Base-by-base conservation (phyloP, 2,888 invertebrate genomes). In the Oxytorus armatus region DNA sequence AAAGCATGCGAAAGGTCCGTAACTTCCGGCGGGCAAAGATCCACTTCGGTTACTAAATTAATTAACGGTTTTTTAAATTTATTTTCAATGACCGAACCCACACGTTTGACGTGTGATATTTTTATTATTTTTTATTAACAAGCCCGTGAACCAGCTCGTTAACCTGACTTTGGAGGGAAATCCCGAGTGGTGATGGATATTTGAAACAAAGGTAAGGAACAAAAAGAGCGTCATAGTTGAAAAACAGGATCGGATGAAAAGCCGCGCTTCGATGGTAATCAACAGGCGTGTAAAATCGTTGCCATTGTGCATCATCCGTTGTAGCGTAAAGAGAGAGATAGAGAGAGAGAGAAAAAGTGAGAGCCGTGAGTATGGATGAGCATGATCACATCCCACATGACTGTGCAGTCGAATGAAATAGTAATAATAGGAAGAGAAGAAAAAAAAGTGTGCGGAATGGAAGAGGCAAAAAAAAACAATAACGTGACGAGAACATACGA, bases 261-360 rank as follows among this genome's bases (percentile, higher is more conserved):
- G n/a, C n/a, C n/a, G 14, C 42, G 44, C 33, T 61, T 11, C 51
- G 39, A n/a, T 36, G 47, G 47, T 66, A 33, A 79, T 29, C 59
- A 72, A 66, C 65, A 66, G 59, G 57, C 70, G 66, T 72, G 66
- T 57, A 65, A 79, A 79, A 79, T 79, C 79, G 70, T 57, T 70
- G 70, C 59, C n/a, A 66, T 59, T 53, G 75, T 75, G 59, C 66
- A 53, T 57, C 57, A 66, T 69, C n/a, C 63, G 75, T 23, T 59
- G 70, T 66, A 44, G 65, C 44, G 66, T 66, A 49, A 66, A 65
- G 29, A n/a, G n/a, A n/a, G n/a, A n/a, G n/a, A n/a, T n/a, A n/a
- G n/a, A n/a, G n/a, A n/a, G n/a, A n/a, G n/a, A n/a, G n/a, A n/a
- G n/a, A n/a, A n/a, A n/a, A n/a, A n/a, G n/a, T n/a, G n/a, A n/a